Evolutionary conservation across 2,797 vertebrate genomes (phyloP).

Genomic region (Sternotherus odoratus): DNA sequence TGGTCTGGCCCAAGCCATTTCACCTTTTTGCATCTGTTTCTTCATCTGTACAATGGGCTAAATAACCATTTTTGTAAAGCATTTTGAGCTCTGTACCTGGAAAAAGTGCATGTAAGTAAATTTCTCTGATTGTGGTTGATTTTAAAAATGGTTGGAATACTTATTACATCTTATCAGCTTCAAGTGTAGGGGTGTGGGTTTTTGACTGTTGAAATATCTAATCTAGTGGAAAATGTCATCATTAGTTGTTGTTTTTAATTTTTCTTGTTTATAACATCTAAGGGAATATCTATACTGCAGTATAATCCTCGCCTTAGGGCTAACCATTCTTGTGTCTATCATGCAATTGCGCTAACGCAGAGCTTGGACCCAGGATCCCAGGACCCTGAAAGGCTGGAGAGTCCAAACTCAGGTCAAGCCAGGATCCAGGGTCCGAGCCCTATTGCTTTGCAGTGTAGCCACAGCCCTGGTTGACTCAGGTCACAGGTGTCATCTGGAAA

Average conservation of each 20-base stretch:
- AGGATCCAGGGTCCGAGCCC: no score
- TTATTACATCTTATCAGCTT: not conserved
- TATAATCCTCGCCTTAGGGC: no score
- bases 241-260: not conserved
- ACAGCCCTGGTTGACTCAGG: no score
- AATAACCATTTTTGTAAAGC: constrained; percentile 20
- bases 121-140: not conserved
- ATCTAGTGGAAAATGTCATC: not conserved
- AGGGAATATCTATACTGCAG: no score
- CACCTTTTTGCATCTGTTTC: constrained; percentile 25
- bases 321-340: no score
- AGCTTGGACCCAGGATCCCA: no score
- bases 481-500: no score
- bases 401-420: no score
- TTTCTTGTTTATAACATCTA: not conserved
- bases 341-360: no score
- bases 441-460: no score
- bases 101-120: not conserved
- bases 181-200: not conserved
- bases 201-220: not conserved
- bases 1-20: not conserved
- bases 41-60: not conserved
- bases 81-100: constrained; percentile 44
- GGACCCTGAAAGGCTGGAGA: no score
- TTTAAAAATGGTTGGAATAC: not conserved